These are phyloP conservation scores for Chelidonichthys spinosus DNA, from an alignment of 2,797 vertebrate genomes.

Conservation along the genomic window DNA sequence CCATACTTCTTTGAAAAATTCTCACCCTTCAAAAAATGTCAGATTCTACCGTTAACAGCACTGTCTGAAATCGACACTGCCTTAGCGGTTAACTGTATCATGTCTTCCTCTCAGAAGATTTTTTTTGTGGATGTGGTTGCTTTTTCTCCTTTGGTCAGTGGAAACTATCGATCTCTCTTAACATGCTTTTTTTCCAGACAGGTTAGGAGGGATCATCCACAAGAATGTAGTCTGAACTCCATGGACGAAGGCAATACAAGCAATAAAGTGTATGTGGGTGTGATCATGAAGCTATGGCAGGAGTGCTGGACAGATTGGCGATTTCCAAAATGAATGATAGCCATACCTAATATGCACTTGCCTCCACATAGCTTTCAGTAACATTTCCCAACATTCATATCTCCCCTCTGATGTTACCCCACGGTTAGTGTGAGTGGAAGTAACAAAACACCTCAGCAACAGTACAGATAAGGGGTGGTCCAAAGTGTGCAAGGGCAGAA, in stretches of 20 bases:
- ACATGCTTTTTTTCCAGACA: slow-evolving; percentile 37
- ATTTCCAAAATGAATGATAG: slow-evolving; percentile 58
- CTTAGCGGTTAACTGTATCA: neutral
- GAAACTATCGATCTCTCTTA: slow-evolving; percentile 43
- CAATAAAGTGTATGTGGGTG: slow-evolving; percentile 45
- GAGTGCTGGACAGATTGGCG: slow-evolving; percentile 44
- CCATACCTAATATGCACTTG: slow-evolving; percentile 27
- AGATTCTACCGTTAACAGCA: neutral
- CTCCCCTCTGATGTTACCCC: neutral
- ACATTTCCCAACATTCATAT: slow-evolving; percentile 5
- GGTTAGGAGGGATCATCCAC: slow-evolving; percentile 41
- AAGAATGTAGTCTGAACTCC: slow-evolving; percentile 38
- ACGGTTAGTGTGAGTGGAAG: slow-evolving; percentile 21
- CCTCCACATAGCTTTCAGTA: slow-evolving; percentile 13
- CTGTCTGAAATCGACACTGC: neutral
- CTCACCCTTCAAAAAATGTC: neutral
- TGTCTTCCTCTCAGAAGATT: slow-evolving; percentile 10
- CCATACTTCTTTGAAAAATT: neutral
- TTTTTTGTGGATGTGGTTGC: slow-evolving; percentile 38
- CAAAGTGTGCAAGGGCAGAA: slow-evolving; percentile 11
- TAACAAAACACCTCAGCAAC: slow-evolving; percentile 27
- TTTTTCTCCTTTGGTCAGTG: slow-evolving; percentile 27
- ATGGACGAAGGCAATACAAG: slow-evolving; percentile 49
- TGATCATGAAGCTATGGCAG: slow-evolving; percentile 46
- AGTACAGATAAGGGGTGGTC: slow-evolving; percentile 26